phyloP scores from a whole-genome alignment of 2,888 invertebrate species.

The Aleiodes testaceus region DNA sequence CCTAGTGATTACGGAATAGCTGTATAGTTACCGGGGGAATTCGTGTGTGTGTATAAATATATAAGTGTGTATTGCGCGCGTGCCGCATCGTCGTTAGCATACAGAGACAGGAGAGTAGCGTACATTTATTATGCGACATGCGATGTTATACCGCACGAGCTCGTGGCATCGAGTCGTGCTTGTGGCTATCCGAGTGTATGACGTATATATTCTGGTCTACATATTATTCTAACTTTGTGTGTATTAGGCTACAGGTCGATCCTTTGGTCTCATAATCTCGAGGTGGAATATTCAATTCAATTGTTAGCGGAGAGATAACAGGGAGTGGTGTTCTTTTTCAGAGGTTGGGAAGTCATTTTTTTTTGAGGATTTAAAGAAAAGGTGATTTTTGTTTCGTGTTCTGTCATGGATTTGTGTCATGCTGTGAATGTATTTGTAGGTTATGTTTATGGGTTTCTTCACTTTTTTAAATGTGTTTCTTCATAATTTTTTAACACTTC shows the following conservation, averaged over 20 bases:
- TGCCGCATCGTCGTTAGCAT: constrained; percentile 44
- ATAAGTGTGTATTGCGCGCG: constrained; percentile 38
- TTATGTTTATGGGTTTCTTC: constrained; percentile 30
- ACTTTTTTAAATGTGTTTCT: constrained; percentile 35
- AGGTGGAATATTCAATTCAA: neutral
- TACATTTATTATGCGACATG: constrained; percentile 53
- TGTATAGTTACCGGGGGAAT: constrained; percentile 18
- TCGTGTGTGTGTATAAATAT: neutral
- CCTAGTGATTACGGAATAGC: constrained; percentile 35
- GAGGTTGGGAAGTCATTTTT: neutral
- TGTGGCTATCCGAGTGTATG: constrained; percentile 45
- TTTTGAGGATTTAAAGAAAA: neutral
- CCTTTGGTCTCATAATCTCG: constrained; percentile 31
- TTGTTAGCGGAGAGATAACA: constrained; percentile 3
- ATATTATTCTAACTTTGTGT: constrained; percentile 12
- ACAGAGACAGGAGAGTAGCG: constrained; percentile 43
- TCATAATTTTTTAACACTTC: constrained; percentile 15
- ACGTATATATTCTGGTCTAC: constrained; percentile 32
- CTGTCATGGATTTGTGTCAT: constrained; percentile 31
- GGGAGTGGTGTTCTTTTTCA: neutral
- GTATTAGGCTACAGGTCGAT: constrained; percentile 14
- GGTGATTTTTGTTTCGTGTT: neutral
- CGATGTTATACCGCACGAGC: constrained; percentile 43
- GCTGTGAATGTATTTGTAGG: constrained; percentile 29
- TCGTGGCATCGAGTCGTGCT: constrained; percentile 44